Conservation (phyloP, 2,797 vertebrate genomes). For the Coilia nasus region DNA sequence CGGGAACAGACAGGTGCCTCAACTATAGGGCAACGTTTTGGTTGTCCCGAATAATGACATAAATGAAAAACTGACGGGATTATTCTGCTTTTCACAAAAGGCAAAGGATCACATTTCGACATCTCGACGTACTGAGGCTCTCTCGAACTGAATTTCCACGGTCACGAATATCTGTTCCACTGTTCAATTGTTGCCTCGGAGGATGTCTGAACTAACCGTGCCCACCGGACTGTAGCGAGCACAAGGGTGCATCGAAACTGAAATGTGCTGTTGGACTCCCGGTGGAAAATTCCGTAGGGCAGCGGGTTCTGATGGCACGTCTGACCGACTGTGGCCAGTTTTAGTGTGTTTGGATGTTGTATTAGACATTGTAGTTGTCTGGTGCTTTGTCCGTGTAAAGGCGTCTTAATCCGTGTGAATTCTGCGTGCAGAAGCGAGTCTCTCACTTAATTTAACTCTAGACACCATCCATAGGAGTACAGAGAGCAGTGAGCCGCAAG, state of each 20-base stretch:
- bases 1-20: not conserved
- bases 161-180: not conserved
- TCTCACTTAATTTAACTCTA: not conserved
- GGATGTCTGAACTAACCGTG: not conserved
- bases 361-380: not conserved
- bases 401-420: not conserved
- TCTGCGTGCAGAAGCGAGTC: not conserved
- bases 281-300: slow-evolving; percentile 16
- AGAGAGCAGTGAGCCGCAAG: not conserved
- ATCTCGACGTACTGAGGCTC: not conserved
- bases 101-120: not conserved
- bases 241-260: not conserved
- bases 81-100: not conserved
- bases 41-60: not conserved
- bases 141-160: not conserved
- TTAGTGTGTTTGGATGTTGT: not conserved
- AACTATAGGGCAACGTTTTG: not conserved
- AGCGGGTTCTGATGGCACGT: not conserved
- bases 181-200: slow-evolving; percentile 1
- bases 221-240: not conserved
- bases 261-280: not conserved
- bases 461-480: not conserved
- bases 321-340: not conserved
- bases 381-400: not conserved
- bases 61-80: not conserved